Conservation (phyloP, 1,140 invertebrate species). For the Lucilia sericata region DNA sequence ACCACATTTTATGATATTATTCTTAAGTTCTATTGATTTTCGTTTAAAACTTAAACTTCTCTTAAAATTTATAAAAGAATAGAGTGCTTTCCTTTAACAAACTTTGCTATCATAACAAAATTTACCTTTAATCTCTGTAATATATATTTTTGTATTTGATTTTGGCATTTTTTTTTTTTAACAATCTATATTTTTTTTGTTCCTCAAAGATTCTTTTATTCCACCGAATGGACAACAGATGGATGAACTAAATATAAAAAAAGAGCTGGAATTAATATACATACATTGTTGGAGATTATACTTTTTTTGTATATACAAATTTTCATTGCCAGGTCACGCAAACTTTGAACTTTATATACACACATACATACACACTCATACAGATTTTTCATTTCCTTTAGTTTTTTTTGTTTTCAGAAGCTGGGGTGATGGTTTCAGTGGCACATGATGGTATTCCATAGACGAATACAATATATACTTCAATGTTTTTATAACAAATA, state of each 20-base stretch:
- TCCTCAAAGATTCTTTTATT: neutral
- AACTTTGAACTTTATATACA: neutral
- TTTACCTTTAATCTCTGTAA: too few species aligned
- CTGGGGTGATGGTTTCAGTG: neutral
- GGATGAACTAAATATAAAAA: neutral
- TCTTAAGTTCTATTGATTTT: too few species aligned
- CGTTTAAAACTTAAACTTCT: too few species aligned
- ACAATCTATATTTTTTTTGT: neutral
- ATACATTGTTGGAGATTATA: neutral
- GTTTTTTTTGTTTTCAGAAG: neutral
- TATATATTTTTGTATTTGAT: neutral
- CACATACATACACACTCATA: too few species aligned
- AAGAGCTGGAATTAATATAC: neutral
- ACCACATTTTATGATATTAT: too few species aligned
- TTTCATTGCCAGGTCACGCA: constrained; percentile 24
- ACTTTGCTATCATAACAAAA: too few species aligned
- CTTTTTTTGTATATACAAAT: neutral
- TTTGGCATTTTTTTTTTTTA: neutral
- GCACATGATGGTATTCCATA: neutral
- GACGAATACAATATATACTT: too few species aligned
- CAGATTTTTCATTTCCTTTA: neutral
- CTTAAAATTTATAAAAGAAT: too few species aligned
- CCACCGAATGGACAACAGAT: neutral
- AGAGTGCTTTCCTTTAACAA: too few species aligned
- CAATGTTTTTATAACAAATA: too few species aligned